phyloP scores from a whole-genome alignment of 2,797 vertebrate species.

The Cossypha caffra region DNA sequence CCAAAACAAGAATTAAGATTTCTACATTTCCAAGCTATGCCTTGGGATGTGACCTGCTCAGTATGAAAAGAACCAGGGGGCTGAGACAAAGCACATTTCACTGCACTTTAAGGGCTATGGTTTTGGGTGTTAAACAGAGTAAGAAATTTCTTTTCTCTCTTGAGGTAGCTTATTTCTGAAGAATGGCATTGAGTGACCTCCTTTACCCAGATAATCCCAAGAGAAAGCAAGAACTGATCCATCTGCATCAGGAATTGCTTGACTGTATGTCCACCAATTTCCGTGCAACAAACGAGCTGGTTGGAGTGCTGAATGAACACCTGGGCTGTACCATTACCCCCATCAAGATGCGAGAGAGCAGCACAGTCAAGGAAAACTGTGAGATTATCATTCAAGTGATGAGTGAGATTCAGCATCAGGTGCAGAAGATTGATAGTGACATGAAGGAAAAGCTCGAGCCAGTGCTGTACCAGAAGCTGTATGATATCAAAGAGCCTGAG shows the following conservation, averaged over 20 bases:
- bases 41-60: background rate
- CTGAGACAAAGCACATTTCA: background rate
- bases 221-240: conserved; percentile 73
- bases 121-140: background rate
- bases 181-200: conserved; percentile 76
- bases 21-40: background rate
- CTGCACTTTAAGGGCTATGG: background rate
- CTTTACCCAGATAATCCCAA: conserved; percentile 78
- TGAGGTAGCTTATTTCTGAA: conserved; percentile 35
- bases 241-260: conserved; percentile 74
- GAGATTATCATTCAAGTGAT: conserved; percentile 75
- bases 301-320: conserved; percentile 70
- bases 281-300: conserved; percentile 72
- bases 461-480: conserved; percentile 76
- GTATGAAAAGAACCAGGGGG: background rate
- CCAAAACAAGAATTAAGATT: background rate
- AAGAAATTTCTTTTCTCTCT: conserved; percentile 39
- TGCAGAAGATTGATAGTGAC: conserved; percentile 75
- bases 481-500: conserved; percentile 76
- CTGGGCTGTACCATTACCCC: conserved; percentile 63
- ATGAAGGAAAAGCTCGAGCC: conserved; percentile 78
- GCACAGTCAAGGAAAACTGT: conserved; percentile 79
- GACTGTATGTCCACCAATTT: conserved; percentile 72
- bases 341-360: conserved; percentile 68
- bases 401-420: conserved; percentile 71